A percentile compares a stretch with the other conserved stretches of the same genome.
phyloP scores from a whole-genome alignment of 2,113 vertebrate genomes.

The Alethe diademata region DNA sequence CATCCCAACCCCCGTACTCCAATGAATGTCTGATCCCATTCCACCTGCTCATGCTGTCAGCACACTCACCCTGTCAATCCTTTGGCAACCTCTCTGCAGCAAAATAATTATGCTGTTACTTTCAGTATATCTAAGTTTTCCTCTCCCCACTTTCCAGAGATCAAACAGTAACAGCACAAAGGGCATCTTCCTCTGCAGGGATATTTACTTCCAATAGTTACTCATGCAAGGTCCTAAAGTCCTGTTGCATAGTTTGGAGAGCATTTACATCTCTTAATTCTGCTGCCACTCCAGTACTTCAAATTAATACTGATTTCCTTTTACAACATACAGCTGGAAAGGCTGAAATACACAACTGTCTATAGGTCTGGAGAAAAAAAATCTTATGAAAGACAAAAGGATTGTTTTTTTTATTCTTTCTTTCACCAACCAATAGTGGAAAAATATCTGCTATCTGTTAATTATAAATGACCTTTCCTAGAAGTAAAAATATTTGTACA shows the following conservation, averaged over 20 bases:
- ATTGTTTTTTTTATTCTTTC: background rate
- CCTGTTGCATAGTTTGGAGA: slow-evolving; percentile 30
- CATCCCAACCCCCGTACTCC: background rate
- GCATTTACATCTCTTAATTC: slow-evolving; percentile 34
- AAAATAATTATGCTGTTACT: slow-evolving; percentile 3
- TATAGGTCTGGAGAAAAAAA: slow-evolving; percentile 24
- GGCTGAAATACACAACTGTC: slow-evolving; percentile 11
- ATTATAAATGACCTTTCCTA: background rate
- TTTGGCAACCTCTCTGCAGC: background rate
- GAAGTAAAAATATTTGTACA: background rate
- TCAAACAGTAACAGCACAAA: slow-evolving; percentile 8
- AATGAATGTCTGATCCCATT: background rate
- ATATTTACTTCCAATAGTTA: slow-evolving; percentile 11
- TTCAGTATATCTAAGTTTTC: background rate
- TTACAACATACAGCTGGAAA: slow-evolving; percentile 49
- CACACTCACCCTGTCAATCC: background rate
- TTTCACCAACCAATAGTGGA: background rate
- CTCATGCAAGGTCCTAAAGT: slow-evolving; percentile 46
- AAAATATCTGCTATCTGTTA: background rate
- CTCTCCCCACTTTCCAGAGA: background rate
- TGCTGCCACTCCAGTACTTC: slow-evolving; percentile 55
- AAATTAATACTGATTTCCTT: slow-evolving; percentile 63
- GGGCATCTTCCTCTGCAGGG: background rate
- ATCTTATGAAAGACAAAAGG: background rate
- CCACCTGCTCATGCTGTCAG: slow-evolving; percentile 7